Base-by-base conservation (phyloP, 2,113 vertebrate species). In the Ivindomyrus marchei region DNA sequence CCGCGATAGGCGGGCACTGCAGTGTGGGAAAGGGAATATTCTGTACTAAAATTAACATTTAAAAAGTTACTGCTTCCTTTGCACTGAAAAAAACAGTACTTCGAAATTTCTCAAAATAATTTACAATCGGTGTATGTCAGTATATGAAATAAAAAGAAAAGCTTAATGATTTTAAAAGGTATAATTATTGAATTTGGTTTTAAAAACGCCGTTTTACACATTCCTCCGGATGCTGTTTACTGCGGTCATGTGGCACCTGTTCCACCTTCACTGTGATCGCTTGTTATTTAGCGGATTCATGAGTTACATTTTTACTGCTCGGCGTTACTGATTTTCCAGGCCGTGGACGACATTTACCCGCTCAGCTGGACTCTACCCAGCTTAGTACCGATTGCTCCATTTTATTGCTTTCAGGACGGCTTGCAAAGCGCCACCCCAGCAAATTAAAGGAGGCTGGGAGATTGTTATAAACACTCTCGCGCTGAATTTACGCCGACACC, bases 241-340 rank as follows among this genome's bases (percentile, higher is more conserved):
- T 91, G 92, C 83, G 94, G 96, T 96, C 94, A 95, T 95, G 94
- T 94, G 94, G 93, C 95, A 93, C 93, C 95, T 46, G 83, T 74
- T 88, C 91, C 89, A 90, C 91, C 90, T 91, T 89, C 83, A 52
- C 49, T 91, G 89, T 89, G 21, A 47, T 93, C 93, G 93, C 93
- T 93, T 94, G 94, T 94, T 95, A 94, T 95, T 94, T 92, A 92
- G 92, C 91, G 92, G 92, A 91, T 91, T 45, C 86, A 93, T 92
- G 90, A 90, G 96, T 96, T 96, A 96, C 96, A 92, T 93, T 96
- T 96, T 96, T 93, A 96, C 95, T 94, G 90, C 10, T 36, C 56
- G 83, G 88, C 50, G 45, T 62, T 90, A 47, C 56, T 88, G 46
- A 47, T 90, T 87, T 77, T n/a, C 21, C 21, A 36, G 24, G 56